Conservation (phyloP, 2,888 invertebrate species). For the Macropis europaea region DNA sequence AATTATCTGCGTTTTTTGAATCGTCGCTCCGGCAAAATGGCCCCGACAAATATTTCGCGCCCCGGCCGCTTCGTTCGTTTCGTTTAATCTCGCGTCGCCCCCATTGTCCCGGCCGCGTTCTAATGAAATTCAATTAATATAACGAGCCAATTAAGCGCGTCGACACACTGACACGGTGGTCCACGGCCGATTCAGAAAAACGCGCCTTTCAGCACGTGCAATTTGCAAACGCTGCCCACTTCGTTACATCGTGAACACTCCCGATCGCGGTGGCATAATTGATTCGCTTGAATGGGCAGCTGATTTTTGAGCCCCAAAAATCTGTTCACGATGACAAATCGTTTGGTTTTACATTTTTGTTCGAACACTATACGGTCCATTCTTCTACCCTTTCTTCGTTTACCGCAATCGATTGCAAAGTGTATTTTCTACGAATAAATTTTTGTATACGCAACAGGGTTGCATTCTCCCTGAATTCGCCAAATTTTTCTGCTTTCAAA, state of each 20-base stretch:
- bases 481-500: too few relatives aligned
- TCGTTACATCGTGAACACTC: slow-evolving; percentile 43
- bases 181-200: slow-evolving; percentile 32
- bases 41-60: slow-evolving; percentile 57
- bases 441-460: background rate
- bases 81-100: slow-evolving; percentile 56
- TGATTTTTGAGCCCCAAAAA: background rate
- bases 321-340: background rate
- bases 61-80: too few relatives aligned
- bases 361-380: too few relatives aligned
- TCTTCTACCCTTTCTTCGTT: background rate
- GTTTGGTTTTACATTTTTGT: background rate
- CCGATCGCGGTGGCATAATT: slow-evolving; percentile 45
- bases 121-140: slow-evolving; percentile 74
- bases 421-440: background rate
- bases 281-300: slow-evolving; percentile 9
- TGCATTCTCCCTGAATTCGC: too few relatives aligned
- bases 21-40: slow-evolving; percentile 44
- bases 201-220: slow-evolving; percentile 37
- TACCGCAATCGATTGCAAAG: background rate
- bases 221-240: slow-evolving; percentile 43
- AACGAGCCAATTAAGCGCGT: slow-evolving; percentile 73
- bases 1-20: slow-evolving; percentile 61
- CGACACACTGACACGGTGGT: slow-evolving; percentile 65
- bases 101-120: slow-evolving; percentile 51